Evolutionary conservation across 2,797 vertebrate species (phyloP).

Genomic region (Pipistrellus pygmaeus): DNA sequence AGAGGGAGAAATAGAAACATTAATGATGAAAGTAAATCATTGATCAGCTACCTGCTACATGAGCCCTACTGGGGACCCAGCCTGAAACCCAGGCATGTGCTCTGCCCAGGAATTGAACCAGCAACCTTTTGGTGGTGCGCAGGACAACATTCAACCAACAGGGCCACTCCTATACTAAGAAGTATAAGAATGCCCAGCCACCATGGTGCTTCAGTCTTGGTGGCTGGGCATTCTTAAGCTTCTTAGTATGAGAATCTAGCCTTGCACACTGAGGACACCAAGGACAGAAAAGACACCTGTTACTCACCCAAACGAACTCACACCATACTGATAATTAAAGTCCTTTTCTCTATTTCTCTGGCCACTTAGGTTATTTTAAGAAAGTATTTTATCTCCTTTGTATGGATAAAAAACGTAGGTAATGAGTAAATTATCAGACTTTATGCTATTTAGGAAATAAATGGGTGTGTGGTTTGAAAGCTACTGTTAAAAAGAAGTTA

Average conservation of each 20-base stretch:
- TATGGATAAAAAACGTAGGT: not conserved
- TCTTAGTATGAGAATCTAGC: constrained; percentile 59
- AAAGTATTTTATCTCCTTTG: constrained; percentile 14
- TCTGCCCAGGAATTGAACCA: not conserved
- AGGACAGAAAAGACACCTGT: constrained; percentile 32
- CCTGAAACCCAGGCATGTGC: not conserved
- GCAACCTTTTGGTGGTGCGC: not conserved
- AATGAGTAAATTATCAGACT: constrained; percentile 4
- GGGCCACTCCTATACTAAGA: not conserved
- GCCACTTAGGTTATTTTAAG: constrained; percentile 41
- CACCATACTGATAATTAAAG: constrained; percentile 34
- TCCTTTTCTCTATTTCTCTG: constrained; percentile 30
- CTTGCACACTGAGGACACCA: not conserved
- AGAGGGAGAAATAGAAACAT: not conserved
- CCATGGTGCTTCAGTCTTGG: no score
- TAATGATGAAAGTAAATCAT: no score
- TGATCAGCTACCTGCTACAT: no score
- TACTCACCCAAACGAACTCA: constrained; percentile 29
- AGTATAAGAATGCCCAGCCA: no score
- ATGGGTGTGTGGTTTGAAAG: not conserved
- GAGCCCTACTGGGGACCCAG: not conserved
- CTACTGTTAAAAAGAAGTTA: constrained; percentile 14
- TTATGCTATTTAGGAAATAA: constrained; percentile 60
- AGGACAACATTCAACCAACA: not conserved
- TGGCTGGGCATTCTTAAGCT: constrained; percentile 35